phyloP scores from a whole-genome alignment of 2,888 invertebrate genomes.

The Cephus sareptanus region DNA sequence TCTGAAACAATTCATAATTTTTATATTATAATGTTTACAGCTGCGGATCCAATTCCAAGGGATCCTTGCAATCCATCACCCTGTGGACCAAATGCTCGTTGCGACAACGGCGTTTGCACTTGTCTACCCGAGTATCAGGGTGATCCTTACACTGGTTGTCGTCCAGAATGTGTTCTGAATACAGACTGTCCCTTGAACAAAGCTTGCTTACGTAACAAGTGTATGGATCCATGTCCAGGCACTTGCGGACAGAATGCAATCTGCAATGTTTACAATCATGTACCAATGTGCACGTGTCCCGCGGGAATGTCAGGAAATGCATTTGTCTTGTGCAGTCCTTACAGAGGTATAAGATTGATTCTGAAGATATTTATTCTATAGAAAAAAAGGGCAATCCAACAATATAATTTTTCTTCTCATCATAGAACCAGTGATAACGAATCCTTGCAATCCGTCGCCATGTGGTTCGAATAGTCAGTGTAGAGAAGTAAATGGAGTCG shows the following conservation, averaged over 20 bases:
- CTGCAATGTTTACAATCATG: conserved; percentile 65
- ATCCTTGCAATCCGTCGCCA: conserved; percentile 78
- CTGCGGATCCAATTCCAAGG: conserved; percentile 33
- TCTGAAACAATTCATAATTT: neutral
- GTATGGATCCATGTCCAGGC: conserved; percentile 66
- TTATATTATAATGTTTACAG: conserved; percentile 22
- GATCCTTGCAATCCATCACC: conserved; percentile 66
- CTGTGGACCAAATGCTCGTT: conserved; percentile 69
- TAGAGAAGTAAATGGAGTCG: conserved; percentile 74
- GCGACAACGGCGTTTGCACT: conserved; percentile 65
- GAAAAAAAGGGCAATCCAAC: neutral
- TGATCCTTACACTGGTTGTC: conserved; percentile 66
- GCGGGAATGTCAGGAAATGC: conserved; percentile 80
- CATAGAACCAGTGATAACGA: conserved; percentile 57
- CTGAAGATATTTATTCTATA: neutral
- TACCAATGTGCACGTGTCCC: conserved; percentile 71
- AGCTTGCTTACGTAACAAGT: conserved; percentile 68
- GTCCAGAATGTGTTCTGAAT: conserved; percentile 67
- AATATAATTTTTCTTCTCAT: conserved; percentile 22
- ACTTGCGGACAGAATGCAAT: conserved; percentile 63
- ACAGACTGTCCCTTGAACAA: conserved; percentile 64
- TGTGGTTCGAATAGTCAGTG: conserved; percentile 83
- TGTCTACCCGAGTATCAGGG: conserved; percentile 65
- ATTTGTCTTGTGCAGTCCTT: conserved; percentile 70
- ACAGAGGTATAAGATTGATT: conserved; percentile 66